Percentiles rank a stretch among this genome's conserved stretches.
phyloP scores from a whole-genome alignment of 1,140 invertebrate species.

The Temnothorax longispinosus region DNA sequence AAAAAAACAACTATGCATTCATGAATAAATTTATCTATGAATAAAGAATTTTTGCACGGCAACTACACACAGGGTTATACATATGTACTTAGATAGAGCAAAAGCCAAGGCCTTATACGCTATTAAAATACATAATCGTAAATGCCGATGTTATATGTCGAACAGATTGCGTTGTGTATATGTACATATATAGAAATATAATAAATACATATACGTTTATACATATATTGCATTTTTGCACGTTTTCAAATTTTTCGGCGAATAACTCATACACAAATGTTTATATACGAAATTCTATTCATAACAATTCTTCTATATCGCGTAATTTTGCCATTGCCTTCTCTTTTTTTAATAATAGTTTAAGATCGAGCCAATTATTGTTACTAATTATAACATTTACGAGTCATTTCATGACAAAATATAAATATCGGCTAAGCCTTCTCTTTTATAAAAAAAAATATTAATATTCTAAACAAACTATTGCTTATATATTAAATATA shows the following conservation, averaged over 20 bases:
- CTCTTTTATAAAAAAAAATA: neutral
- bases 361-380: neutral
- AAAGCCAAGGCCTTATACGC: neutral
- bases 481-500: neutral
- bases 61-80: neutral
- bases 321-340: neutral
- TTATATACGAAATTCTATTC: neutral
- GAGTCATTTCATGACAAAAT: neutral
- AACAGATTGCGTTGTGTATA: too few species aligned
- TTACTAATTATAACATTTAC: neutral
- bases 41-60: neutral
- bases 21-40: constrained; percentile 15
- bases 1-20: neutral
- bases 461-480: neutral
- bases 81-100: neutral
- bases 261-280: neutral
- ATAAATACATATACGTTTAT: neutral
- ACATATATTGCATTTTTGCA: neutral
- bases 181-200: neutral
- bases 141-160: neutral
- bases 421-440: neutral
- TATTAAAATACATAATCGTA: neutral
- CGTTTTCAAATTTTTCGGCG: neutral
- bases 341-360: neutral
- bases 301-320: neutral